Conservation (phyloP, 1,140 invertebrate species). For the Kradibia gibbosae region DNA sequence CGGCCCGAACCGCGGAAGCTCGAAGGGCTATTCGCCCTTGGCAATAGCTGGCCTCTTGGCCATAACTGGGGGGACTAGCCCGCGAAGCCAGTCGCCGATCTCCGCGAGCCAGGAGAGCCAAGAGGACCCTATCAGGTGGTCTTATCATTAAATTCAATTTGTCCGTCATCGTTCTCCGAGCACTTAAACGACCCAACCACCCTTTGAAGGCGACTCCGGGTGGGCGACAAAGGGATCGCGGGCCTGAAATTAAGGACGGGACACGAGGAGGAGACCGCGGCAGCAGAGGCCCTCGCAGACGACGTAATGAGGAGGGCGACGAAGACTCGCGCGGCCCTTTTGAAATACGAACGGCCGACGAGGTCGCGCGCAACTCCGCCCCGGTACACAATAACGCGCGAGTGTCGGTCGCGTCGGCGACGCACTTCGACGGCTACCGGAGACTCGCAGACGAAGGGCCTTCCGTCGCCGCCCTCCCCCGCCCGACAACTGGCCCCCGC, state of each 20-base stretch:
- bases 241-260: not conserved
- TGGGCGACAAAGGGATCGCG: not conserved
- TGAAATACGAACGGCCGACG: slow-evolving; percentile 27
- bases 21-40: not conserved
- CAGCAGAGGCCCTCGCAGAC: not conserved
- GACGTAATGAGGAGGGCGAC: slow-evolving; percentile 18
- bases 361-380: slow-evolving; percentile 20
- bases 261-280: not conserved
- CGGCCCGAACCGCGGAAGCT: not conserved
- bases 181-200: no score
- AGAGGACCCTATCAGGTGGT: no score
- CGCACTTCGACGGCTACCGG: slow-evolving; percentile 3
- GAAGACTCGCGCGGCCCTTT: slow-evolving; percentile 32
- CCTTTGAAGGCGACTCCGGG: no score
- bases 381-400: slow-evolving; percentile 15
- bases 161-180: no score
- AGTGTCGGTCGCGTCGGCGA: not conserved
- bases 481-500: not conserved
- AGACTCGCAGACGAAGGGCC: not conserved
- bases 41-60: not conserved
- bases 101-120: no score
- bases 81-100: no score
- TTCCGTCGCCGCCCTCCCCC: not conserved
- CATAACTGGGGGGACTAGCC: no score
- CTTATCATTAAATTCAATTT: no score